A percentile compares a stretch with the other conserved stretches of the same genome.
Conservation (phyloP, 2,113 vertebrate genomes). For the Thalassarche chlororhynchos region DNA sequence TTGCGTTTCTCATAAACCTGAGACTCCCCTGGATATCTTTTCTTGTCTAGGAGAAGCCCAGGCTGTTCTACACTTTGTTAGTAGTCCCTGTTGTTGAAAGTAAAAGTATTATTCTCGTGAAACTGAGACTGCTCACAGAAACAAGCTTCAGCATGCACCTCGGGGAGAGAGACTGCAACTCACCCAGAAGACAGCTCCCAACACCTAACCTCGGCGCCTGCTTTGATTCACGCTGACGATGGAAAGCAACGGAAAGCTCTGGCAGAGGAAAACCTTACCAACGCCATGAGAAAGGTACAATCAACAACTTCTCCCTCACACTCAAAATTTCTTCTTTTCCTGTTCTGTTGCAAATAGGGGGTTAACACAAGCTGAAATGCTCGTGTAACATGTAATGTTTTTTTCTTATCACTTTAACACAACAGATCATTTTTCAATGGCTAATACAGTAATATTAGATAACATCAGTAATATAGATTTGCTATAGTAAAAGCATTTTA, state of each 20-base stretch:
- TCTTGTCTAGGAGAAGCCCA: neutral
- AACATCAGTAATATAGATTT: neutral
- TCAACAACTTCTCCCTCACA: fast-evolving
- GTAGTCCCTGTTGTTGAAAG: neutral
- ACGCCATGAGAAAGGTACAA: neutral
- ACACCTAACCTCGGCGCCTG: neutral
- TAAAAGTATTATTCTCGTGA: neutral
- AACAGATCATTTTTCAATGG: neutral
- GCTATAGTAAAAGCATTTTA: neutral
- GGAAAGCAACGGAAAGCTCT: neutral
- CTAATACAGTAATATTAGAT: neutral
- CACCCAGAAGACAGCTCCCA: neutral
- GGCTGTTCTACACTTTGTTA: neutral
- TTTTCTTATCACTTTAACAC: neutral
- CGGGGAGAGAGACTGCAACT: neutral
- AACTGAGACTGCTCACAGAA: neutral
- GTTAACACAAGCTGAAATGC: neutral
- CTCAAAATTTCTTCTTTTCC: neutral
- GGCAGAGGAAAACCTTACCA: neutral
- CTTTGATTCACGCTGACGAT: neutral
- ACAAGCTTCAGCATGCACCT: neutral
- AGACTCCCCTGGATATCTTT: neutral
- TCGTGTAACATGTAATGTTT: neutral
- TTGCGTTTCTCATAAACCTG: neutral
- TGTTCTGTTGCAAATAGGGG: neutral